Percentiles rank a stretch among this genome's conserved stretches.
Conservation (phyloP, 2,888 invertebrate species). For the Poecilus cupreus region DNA sequence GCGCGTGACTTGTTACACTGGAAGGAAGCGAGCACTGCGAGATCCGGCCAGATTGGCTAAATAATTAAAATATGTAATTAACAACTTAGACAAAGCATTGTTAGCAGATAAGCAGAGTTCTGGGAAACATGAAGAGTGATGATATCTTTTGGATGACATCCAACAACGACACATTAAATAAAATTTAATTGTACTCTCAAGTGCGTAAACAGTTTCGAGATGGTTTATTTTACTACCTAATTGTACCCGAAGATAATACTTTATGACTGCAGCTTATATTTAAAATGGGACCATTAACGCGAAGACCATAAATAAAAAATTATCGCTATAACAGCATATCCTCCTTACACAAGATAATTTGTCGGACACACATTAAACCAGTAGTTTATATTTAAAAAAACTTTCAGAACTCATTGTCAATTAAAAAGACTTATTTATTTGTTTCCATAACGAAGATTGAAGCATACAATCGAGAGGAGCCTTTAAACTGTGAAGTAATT, state of each 20-base stretch:
- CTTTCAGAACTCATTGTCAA: too few species aligned
- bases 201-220: not conserved
- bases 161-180: slow-evolving; percentile 8
- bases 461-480: too few species aligned
- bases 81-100: slow-evolving; percentile 31
- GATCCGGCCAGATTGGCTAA: slow-evolving; percentile 8
- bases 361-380: too few species aligned
- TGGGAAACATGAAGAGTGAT: slow-evolving; percentile 1
- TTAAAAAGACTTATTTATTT: too few species aligned
- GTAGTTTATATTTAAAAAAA: too few species aligned
- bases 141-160: not conserved
- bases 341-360: too few species aligned
- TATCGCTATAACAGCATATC: too few species aligned
- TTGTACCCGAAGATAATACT: not conserved
- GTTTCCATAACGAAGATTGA: too few species aligned
- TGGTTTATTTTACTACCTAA: not conserved
- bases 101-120: not conserved
- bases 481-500: too few species aligned
- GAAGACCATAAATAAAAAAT: not conserved
- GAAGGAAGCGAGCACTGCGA: not conserved
- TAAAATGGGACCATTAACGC: not conserved
- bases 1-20: not conserved
- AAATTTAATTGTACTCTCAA: slow-evolving; percentile 25
- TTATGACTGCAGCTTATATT: not conserved
- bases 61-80: slow-evolving; percentile 33